Conservation (phyloP, 2,888 invertebrate species). For the Dexiosoma caninum region DNA sequence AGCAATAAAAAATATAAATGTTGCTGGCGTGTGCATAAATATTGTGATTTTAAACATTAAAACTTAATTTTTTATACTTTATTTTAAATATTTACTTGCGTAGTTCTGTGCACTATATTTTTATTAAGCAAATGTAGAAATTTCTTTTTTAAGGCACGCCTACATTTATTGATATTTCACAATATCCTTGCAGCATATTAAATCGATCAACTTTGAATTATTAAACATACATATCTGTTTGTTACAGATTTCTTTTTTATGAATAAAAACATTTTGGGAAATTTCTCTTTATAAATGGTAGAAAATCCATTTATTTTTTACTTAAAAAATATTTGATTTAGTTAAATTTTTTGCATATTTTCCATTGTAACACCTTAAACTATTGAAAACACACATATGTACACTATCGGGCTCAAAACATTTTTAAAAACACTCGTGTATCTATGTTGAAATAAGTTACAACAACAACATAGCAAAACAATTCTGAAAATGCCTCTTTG, state of each 20-base stretch:
- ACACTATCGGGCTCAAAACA: not conserved
- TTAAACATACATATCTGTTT: constrained; percentile 12
- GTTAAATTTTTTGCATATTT: not conserved
- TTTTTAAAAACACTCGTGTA: constrained; percentile 16
- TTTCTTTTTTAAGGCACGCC: constrained; percentile 42
- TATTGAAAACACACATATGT: not conserved
- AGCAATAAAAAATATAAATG: not conserved
- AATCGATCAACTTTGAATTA: constrained; percentile 18
- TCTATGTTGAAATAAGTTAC: constrained; percentile 22
- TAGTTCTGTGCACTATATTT: not conserved
- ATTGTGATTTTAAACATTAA: not conserved
- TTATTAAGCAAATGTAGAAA: not conserved
- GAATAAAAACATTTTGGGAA: no score
- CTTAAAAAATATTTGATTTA: no score
- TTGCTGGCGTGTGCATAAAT: not conserved
- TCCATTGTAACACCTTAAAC: constrained; percentile 31
- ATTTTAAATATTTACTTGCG: not conserved
- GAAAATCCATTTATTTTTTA: no score
- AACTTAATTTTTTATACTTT: not conserved
- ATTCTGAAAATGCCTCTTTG: constrained; percentile 37
- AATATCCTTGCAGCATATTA: constrained; percentile 43
- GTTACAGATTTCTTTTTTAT: not conserved
- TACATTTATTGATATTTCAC: constrained; percentile 58
- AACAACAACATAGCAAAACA: not conserved
- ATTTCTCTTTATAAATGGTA: no score